These are phyloP conservation scores for Gasteruption jaculator DNA, from an alignment of 2,888 invertebrate species.

Conservation along the genomic window DNA sequence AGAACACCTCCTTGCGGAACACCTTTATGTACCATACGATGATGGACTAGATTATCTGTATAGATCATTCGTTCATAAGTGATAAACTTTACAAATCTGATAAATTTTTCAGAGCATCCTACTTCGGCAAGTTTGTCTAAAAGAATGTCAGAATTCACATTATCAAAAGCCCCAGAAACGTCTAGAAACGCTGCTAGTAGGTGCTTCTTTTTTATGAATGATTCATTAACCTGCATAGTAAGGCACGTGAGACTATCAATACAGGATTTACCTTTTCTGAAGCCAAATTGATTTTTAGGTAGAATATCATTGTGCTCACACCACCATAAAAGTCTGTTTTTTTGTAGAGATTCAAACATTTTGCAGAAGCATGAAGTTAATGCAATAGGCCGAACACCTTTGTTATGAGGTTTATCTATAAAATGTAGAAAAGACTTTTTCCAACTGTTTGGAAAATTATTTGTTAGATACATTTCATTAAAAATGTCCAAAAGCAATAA, in stretches of 20 bases:
- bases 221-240: constrained; percentile 12
- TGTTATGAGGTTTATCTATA: constrained; percentile 15
- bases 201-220: constrained; percentile 8
- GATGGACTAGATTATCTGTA: not conserved
- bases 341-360: constrained; percentile 20
- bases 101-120: constrained; percentile 9
- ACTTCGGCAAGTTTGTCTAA: constrained; percentile 10
- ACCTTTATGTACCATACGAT: constrained; percentile 13
- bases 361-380: constrained; percentile 21
- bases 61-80: too few species aligned
- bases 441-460: constrained; percentile 13
- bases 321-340: constrained; percentile 20
- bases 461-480: constrained; percentile 15
- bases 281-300: constrained; percentile 17
- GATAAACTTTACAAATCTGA: constrained; percentile 12
- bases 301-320: constrained; percentile 16
- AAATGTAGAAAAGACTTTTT: constrained; percentile 16
- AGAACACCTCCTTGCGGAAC: constrained; percentile 22
- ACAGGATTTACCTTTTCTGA: constrained; percentile 20
- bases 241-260: constrained; percentile 19
- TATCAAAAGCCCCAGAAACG: constrained; percentile 21
- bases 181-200: constrained; percentile 19
- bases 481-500: constrained; percentile 20
- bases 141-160: constrained; percentile 19
- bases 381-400: constrained; percentile 17